Evolutionary conservation across 2,888 invertebrate species (phyloP).

Genomic region (Schrankia costaestrigalis): DNA sequence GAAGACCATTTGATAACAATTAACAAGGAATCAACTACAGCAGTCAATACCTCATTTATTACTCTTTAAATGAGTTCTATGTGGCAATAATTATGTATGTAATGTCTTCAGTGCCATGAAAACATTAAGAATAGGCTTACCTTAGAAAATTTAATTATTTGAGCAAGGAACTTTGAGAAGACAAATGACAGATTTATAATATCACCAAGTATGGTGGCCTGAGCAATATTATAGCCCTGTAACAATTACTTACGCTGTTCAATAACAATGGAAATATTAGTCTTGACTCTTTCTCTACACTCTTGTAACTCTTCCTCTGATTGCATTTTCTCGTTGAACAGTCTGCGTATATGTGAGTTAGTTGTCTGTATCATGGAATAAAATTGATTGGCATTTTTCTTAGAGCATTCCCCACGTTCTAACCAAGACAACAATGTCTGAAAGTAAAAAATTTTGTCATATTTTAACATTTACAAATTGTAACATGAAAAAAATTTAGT

Average conservation of each 20-base stretch:
- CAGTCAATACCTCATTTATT: conserved; percentile 9
- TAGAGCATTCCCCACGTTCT: conserved; percentile 95
- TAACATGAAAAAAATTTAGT: neutral
- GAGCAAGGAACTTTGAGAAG: neutral
- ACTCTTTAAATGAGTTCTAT: too few species aligned
- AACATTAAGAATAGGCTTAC: conserved; percentile 38
- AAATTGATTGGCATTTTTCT: conserved; percentile 94
- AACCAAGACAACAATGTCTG: conserved; percentile 94
- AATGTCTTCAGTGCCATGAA: conserved; percentile 23
- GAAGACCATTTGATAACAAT: conserved; percentile 20
- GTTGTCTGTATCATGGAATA: conserved; percentile 98
- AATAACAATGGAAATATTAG: conserved; percentile 90
- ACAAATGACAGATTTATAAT: neutral
- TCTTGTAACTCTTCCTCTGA: conserved; percentile 93
- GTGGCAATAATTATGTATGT: neutral
- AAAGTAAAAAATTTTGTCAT: conserved; percentile 18
- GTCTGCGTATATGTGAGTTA: conserved; percentile 93
- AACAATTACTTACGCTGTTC: conserved; percentile 92
- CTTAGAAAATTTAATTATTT: conserved; percentile 29
- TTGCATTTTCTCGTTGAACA: conserved; percentile 91
- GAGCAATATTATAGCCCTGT: neutral
- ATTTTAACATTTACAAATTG: neutral
- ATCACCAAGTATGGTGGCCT: conserved; percentile 9
- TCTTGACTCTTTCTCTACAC: conserved; percentile 91
- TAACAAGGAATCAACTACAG: neutral